Evolutionary conservation across 2,888 invertebrate genomes (phyloP).

Genomic region (Cryptus viduatorius): DNA sequence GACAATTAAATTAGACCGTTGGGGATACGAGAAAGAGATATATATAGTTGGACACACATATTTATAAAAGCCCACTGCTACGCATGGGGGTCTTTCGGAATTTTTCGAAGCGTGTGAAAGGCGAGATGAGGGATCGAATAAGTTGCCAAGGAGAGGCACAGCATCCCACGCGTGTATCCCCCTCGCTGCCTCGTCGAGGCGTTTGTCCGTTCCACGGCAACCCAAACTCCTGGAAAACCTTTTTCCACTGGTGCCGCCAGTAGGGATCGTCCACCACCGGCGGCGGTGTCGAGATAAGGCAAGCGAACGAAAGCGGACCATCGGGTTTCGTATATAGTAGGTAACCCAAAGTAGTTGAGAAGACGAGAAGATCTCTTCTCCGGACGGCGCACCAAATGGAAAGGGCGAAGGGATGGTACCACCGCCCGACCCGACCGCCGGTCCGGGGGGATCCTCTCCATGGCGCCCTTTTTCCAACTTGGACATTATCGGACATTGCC

Average conservation of each 20-base stretch:
- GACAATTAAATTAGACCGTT: conserved; percentile 66
- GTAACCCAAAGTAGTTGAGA: conserved; percentile 17
- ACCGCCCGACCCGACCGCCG: background rate
- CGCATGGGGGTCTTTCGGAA: conserved; percentile 5
- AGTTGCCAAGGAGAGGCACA: conserved; percentile 53
- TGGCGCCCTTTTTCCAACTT: conserved; percentile 24
- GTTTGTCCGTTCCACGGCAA: conserved; percentile 12
- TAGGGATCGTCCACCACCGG: conserved; percentile 21
- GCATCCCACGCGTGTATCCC: conserved; percentile 15
- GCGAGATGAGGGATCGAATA: conserved; percentile 66
- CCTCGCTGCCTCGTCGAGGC: background rate
- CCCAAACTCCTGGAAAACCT: conserved; percentile 30
- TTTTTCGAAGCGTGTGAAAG: conserved; percentile 63
- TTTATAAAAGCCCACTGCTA: conserved; percentile 57
- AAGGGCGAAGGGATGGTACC: conserved; percentile 34
- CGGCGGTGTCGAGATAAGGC: conserved; percentile 47
- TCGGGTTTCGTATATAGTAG: background rate
- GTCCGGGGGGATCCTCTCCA: conserved; percentile 25
- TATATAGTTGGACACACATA: conserved; percentile 41
- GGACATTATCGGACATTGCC: conserved; percentile 49
- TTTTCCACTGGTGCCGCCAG: conserved; percentile 34
- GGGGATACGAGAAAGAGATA: conserved; percentile 47
- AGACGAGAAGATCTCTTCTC: conserved; percentile 30
- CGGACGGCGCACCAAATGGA: conserved; percentile 29
- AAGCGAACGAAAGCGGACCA: conserved; percentile 23